Evolutionary conservation across 2,797 vertebrate species (phyloP).

Genomic region (Anableps anableps): DNA sequence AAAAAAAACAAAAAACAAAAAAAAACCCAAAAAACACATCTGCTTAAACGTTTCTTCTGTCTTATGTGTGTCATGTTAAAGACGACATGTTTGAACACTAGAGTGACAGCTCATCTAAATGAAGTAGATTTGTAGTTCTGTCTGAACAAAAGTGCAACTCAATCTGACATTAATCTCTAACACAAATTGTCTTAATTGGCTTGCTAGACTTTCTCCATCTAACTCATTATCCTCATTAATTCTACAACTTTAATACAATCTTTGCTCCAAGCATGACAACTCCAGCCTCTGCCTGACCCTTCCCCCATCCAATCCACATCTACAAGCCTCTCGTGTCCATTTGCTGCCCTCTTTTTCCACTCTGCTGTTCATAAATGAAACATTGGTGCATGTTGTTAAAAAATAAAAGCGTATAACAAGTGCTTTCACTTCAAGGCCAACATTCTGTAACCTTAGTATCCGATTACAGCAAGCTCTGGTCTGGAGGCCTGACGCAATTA

Average conservation of each 20-base stretch:
- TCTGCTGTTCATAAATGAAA: constrained; percentile 66
- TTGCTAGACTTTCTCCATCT: constrained; percentile 16
- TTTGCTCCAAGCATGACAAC: constrained; percentile 31
- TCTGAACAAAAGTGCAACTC: constrained; percentile 21
- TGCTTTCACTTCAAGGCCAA: constrained; percentile 39
- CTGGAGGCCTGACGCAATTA: constrained; percentile 19
- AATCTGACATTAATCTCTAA: constrained; percentile 38
- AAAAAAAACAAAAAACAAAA: neutral
- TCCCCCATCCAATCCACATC: neutral
- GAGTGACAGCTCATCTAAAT: constrained; percentile 19
- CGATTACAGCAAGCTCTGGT: constrained; percentile 46
- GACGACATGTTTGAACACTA: neutral
- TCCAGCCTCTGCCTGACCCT: constrained; percentile 20
- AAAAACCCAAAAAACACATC: no score
- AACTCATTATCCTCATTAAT: constrained; percentile 49
- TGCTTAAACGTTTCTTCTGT: neutral
- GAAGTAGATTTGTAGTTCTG: constrained; percentile 34
- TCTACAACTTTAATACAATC: constrained; percentile 17
- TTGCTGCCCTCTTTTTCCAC: constrained; percentile 2
- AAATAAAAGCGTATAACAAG: constrained; percentile 26
- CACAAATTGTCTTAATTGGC: constrained; percentile 47
- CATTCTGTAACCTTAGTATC: constrained; percentile 28
- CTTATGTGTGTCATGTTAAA: neutral
- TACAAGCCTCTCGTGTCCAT: constrained; percentile 9
- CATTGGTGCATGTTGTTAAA: constrained; percentile 45